A percentile compares a stretch with the other conserved stretches of the same genome.
These are phyloP conservation scores for Chionomys nivalis DNA, from an alignment of 2,113 vertebrate genomes.

Conservation along the genomic window DNA sequence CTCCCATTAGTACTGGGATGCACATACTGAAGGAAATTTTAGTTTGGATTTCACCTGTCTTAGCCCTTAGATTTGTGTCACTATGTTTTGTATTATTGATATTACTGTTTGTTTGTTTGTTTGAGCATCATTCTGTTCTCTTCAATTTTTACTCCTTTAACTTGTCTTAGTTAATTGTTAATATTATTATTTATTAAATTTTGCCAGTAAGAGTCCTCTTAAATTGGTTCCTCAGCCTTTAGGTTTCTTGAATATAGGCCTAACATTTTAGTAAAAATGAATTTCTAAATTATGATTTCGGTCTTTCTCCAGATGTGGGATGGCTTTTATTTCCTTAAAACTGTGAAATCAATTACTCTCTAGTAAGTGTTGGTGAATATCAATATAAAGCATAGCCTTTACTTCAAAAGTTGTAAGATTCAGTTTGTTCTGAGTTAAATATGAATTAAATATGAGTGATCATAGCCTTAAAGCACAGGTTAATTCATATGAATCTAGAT, in stretches of 20 bases:
- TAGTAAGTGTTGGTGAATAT: neutral
- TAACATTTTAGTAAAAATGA: neutral
- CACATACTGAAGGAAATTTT: neutral
- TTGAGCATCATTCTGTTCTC: neutral
- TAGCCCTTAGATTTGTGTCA: neutral
- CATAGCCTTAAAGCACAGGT: neutral
- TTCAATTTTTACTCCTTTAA: neutral
- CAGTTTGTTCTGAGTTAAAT: neutral
- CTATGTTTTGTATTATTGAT: neutral
- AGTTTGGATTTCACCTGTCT: neutral
- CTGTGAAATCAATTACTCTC: neutral
- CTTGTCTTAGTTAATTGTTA: neutral
- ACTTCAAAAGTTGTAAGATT: neutral
- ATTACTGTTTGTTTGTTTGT: conserved; percentile 1
- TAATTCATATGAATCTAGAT: neutral
- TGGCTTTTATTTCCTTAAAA: neutral
- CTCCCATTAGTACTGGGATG: neutral
- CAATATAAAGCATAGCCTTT: neutral
- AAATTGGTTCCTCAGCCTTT: neutral
- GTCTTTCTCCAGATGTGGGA: neutral
- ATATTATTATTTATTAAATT: conserved; percentile 15
- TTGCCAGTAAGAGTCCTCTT: neutral
- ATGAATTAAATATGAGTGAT: neutral
- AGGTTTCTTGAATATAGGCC: neutral
- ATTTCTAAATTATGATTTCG: conserved; percentile 20